Evolutionary conservation across 2,113 vertebrate genomes (phyloP), one percentile per base, ranked within the genome.

Genomic region (Lophotis ruficrista): DNA sequence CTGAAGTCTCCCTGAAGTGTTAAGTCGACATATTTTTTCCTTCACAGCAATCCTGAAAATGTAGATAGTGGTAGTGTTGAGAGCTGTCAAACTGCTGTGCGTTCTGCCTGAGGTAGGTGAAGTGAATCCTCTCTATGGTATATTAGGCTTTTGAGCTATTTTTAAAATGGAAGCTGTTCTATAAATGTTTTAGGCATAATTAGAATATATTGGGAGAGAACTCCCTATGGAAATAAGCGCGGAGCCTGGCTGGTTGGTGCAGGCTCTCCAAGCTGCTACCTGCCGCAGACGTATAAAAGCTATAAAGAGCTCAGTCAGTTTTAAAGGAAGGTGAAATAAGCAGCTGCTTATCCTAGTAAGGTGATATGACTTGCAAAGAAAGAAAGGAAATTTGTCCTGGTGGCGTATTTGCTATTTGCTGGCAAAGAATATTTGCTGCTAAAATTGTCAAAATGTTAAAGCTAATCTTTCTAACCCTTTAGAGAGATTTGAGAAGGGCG

Each of bases 161-260:
- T 91, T 87, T 16, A 28, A 95, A 90, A 73, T 86, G 62, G 82
- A 83, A 90, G 30, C 66, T 51, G 14, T 66, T 90, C 92, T 95
- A 38, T 66, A 93, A 92, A 81, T 69, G 48, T 50, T 94, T 95
- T 72, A 73, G 82, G 58, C 43, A 70, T 88, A 93, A 88, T 87
- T 86, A 77, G 82, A 66, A 72, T 85, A 43, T 43, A 77, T 6
- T 77, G 68, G 75, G 50, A 93, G 66, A 91, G 15, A 92, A 71
- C 56, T 92, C 75, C 43, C 92, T 43, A 7, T 7, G 31, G 62
- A 90, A 88, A 66, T 47, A 12, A 53, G 47, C 0, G 0, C 4
- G 5, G 54, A 75, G 11, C 17, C 41, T 70, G 51, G n/a, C 6
- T 84, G 93, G 92, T 54, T 90, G 3, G 0, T 51, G 33, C 64